These are phyloP conservation scores for Cyclophora punctaria DNA, from an alignment of 2,888 invertebrate genomes.

Conservation along the genomic window DNA sequence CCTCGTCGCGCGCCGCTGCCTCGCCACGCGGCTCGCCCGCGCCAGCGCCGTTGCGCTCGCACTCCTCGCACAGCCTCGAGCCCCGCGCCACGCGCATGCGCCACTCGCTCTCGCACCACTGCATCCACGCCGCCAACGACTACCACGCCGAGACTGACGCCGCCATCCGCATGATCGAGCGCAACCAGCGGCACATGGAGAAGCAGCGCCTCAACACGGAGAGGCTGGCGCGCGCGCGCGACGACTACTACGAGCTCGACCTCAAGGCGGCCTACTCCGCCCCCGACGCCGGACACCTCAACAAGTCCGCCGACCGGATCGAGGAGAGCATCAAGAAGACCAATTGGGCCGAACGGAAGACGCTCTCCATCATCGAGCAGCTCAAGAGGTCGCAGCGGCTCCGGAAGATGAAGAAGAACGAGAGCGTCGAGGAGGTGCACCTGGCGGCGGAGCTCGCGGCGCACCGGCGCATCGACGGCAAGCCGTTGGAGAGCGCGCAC, in stretches of 20 bases:
- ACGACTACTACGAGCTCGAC: slow-evolving; percentile 59
- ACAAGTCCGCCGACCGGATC: slow-evolving; percentile 57
- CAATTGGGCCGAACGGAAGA: slow-evolving; percentile 68
- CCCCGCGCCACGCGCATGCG: slow-evolving; percentile 57
- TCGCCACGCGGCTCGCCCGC: slow-evolving; percentile 52
- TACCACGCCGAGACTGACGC: slow-evolving; percentile 77
- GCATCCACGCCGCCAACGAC: slow-evolving; percentile 61
- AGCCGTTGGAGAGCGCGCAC: slow-evolving; percentile 70
- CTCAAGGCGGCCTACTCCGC: slow-evolving; percentile 38
- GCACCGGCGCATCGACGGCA: slow-evolving; percentile 67
- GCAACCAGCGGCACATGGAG: slow-evolving; percentile 75
- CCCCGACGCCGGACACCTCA: slow-evolving; percentile 37
- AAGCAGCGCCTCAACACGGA: slow-evolving; percentile 70
- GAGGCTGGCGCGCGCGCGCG: slow-evolving; percentile 51
- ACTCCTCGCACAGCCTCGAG: slow-evolving; percentile 66
- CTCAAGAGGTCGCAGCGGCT: slow-evolving; percentile 61
- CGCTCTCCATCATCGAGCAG: slow-evolving; percentile 64
- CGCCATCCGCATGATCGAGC: slow-evolving; percentile 72
- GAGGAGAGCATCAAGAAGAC: slow-evolving; percentile 69
- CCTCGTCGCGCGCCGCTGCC: slow-evolving; percentile 67
- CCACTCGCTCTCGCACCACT: slow-evolving; percentile 65
- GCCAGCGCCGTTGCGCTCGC: slow-evolving; percentile 47
- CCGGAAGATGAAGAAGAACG: slow-evolving; percentile 57
- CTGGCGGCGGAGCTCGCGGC: slow-evolving; percentile 55
- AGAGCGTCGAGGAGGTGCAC: slow-evolving; percentile 65